Base-by-base conservation (phyloP, 2,888 invertebrate genomes). In the Eupithecia abbreviata region DNA sequence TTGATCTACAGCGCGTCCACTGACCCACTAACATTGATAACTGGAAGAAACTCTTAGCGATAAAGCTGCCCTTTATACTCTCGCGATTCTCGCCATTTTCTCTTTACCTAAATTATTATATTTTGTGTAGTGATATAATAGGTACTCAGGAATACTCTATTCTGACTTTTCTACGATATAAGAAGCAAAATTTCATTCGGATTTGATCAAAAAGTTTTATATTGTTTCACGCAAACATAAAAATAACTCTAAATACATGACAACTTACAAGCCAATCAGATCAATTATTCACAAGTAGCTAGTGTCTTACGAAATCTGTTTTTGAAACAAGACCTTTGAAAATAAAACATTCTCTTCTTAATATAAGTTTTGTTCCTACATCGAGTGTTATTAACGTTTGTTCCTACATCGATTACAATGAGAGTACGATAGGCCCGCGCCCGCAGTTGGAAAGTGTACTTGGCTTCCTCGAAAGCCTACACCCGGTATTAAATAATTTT, bases 401-500 rank as follows among this genome's bases (percentile, higher is more conserved):
- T 62, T 62, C 30, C 12, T 9, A 62, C 30, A 30, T 62, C 4
- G 62, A 62, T 30, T 62, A 18, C 30, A 45, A n/a, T 68, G n/a
- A 45, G 18, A n/a, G 67, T 43, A n/a, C n/a, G 45, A 67, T 45
- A 67, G 6, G 45, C n/a, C 43, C 15, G 18, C 2, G 18, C 5
- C 72, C 13, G 58, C 47, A 30, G 65, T 58, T 72, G 62, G 74
- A 77, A 74, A 77, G 77, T 58, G 58, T n/a, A 41, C 18, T 12
- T 68, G 58, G 45, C 72, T 79, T 81, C 80, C 75, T 76, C 72
- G 77, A 79, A 74, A 81, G 80, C 74, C 75, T 72, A 77, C 78
- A 58, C 58, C 10, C 66, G 30, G 71, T 74, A 77, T 67, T 73
- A 77, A 69, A 78, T 75, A 69, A 78, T 79, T 79, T 78, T 81